A percentile compares a stretch with the other conserved stretches of the same genome.
These are phyloP conservation scores for Amblyjoppa fuscipennis DNA, from an alignment of 2,888 invertebrate genomes.

Conservation along the genomic window DNA sequence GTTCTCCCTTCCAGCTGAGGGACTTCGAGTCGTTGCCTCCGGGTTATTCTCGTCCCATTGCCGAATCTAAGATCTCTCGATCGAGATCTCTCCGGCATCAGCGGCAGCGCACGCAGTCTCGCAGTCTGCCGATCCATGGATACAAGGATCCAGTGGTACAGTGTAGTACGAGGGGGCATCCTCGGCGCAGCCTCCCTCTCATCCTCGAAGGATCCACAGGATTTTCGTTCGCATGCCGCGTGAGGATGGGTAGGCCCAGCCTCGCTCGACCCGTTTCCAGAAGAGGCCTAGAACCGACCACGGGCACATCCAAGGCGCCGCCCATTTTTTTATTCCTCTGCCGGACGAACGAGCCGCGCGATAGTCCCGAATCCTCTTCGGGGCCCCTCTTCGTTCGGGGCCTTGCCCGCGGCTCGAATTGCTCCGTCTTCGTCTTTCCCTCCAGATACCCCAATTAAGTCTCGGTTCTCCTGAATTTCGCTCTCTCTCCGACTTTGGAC, in stretches of 20 bases:
- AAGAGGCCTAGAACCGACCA: slow-evolving; percentile 74
- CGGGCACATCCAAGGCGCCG: slow-evolving; percentile 82
- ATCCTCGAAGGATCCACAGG: slow-evolving; percentile 10
- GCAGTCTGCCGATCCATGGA: slow-evolving; percentile 62
- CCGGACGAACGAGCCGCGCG: slow-evolving; percentile 38
- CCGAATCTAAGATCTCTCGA: slow-evolving; percentile 67
- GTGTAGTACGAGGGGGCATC: slow-evolving; percentile 3
- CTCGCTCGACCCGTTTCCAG: slow-evolving; percentile 74
- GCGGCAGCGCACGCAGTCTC: slow-evolving; percentile 20
- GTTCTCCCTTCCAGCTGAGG: not conserved
- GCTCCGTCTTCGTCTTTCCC: slow-evolving; percentile 22
- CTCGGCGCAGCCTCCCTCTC: slow-evolving; percentile 53
- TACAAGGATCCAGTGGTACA: slow-evolving; percentile 15
- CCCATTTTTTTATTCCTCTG: slow-evolving; percentile 83
- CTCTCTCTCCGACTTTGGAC: slow-evolving; percentile 10
- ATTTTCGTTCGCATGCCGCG: slow-evolving; percentile 26
- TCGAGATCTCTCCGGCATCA: slow-evolving; percentile 50
- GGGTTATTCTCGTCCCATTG: slow-evolving; percentile 59
- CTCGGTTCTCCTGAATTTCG: slow-evolving; percentile 42
- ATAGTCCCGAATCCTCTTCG: slow-evolving; percentile 49
- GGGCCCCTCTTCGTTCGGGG: slow-evolving; percentile 47
- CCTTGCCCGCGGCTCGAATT: slow-evolving; percentile 54
- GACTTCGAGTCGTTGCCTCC: slow-evolving; percentile 14
- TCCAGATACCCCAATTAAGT: slow-evolving; percentile 67
- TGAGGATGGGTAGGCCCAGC: slow-evolving; percentile 75